Conservation (phyloP, 2,113 vertebrate genomes). For the Alectura lathami region DNA sequence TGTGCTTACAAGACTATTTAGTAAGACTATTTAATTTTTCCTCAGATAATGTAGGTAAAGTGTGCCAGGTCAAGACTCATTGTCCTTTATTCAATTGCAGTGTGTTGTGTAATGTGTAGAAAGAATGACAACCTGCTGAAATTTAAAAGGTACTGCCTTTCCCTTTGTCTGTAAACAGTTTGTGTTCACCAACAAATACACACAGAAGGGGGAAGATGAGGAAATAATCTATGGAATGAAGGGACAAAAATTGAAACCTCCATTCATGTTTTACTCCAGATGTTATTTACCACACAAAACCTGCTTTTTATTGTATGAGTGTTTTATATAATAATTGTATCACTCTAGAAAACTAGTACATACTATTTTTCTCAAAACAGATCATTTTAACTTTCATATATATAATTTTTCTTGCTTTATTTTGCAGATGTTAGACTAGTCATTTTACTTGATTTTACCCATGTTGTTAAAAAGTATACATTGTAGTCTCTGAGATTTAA, state of each 20-base stretch:
- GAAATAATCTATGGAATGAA: background rate
- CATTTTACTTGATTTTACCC: background rate
- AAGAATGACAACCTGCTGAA: background rate
- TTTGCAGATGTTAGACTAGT: background rate
- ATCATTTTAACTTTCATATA: accelerated
- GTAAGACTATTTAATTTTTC: background rate
- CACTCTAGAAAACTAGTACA: background rate
- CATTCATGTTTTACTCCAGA: background rate
- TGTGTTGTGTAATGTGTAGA: background rate
- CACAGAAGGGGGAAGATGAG: background rate
- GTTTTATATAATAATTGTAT: background rate
- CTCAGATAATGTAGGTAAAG: background rate
- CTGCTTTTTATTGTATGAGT: background rate
- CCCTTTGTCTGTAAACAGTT: background rate
- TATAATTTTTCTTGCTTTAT: background rate
- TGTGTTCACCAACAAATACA: accelerated
- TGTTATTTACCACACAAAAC: background rate
- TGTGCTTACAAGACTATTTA: background rate
- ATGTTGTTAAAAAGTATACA: background rate
- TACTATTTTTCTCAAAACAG: background rate
- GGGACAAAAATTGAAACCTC: accelerated
- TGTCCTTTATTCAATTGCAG: background rate
- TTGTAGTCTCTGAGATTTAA: background rate
- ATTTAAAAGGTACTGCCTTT: background rate
- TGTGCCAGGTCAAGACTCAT: background rate